Evolutionary conservation across 2,797 vertebrate species (phyloP).

Genomic region (Syngnathus rostellatus): DNA sequence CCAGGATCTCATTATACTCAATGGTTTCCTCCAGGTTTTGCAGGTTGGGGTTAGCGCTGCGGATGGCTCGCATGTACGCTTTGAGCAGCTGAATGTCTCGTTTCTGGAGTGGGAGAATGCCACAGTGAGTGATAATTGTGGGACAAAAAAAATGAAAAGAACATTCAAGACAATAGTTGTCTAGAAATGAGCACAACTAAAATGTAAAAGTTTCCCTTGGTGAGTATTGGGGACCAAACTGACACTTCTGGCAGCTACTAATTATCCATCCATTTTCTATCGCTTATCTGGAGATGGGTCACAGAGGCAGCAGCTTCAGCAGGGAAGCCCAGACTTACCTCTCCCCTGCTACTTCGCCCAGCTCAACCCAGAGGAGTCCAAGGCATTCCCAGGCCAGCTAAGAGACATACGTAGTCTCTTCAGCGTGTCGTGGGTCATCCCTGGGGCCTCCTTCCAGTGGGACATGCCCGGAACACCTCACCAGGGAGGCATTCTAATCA

Average conservation of each 20-base stretch:
- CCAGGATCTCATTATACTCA: conserved; percentile 96
- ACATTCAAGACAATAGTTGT: neutral
- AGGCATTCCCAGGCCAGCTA: too few species aligned
- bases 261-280: too few species aligned
- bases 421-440: neutral
- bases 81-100: conserved; percentile 96
- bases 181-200: neutral
- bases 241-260: neutral
- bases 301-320: too few species aligned
- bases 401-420: neutral
- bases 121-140: neutral
- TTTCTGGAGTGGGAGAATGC: conserved; percentile 68
- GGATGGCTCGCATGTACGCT: conserved; percentile 95
- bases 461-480: too few species aligned
- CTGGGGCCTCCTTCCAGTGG: too few species aligned
- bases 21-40: conserved; percentile 98
- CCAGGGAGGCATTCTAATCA: too few species aligned
- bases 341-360: too few species aligned
- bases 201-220: neutral
- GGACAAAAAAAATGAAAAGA: neutral
- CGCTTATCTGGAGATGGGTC: too few species aligned
- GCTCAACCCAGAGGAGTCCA: too few species aligned
- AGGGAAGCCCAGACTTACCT: too few species aligned
- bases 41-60: conserved; percentile 93
- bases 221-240: neutral